Conservation (phyloP, 2,797 vertebrate genomes). For the Tauraco hartlaubi region DNA sequence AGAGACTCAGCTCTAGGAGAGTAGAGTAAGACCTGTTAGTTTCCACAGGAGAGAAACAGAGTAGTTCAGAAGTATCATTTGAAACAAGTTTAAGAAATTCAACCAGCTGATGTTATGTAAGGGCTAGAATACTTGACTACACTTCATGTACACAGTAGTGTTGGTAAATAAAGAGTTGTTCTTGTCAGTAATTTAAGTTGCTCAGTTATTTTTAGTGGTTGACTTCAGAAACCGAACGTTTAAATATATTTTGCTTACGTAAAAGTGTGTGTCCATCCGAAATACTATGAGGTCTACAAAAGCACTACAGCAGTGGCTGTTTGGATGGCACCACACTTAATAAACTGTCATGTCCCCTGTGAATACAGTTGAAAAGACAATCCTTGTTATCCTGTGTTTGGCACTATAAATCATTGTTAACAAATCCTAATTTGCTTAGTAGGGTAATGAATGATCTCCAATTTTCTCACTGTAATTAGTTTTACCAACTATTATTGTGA, state of each 20-base stretch:
- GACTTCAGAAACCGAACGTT: slow-evolving; percentile 34
- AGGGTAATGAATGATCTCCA: slow-evolving; percentile 69
- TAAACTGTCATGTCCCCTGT: slow-evolving; percentile 21
- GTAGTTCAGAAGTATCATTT: not conserved
- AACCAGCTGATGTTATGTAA: slow-evolving; percentile 1
- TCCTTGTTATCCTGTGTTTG: slow-evolving; percentile 34
- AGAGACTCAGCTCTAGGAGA: not conserved
- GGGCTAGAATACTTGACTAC: not conserved
- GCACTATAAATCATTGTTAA: slow-evolving; percentile 75
- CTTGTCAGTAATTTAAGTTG: not conserved
- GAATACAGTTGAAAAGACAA: slow-evolving; percentile 20
- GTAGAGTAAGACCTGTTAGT: not conserved
- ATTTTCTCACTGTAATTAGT: slow-evolving; percentile 74
- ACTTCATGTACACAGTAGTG: not conserved
- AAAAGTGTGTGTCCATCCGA: slow-evolving; percentile 41
- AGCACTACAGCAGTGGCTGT: not conserved
- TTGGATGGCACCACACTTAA: slow-evolving; percentile 31
- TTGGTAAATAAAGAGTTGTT: slow-evolving; percentile 35
- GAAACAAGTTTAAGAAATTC: slow-evolving; percentile 2
- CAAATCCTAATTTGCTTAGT: slow-evolving; percentile 71
- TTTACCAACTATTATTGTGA: slow-evolving; percentile 56
- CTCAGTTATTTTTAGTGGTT: slow-evolving; percentile 27
- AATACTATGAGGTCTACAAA: slow-evolving; percentile 1
- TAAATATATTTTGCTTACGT: slow-evolving; percentile 23
- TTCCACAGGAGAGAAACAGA: not conserved